Evolutionary conservation across 2,797 vertebrate species (phyloP), one percentile per base, ranked within the genome.

Genomic region (Malurus splendens): DNA sequence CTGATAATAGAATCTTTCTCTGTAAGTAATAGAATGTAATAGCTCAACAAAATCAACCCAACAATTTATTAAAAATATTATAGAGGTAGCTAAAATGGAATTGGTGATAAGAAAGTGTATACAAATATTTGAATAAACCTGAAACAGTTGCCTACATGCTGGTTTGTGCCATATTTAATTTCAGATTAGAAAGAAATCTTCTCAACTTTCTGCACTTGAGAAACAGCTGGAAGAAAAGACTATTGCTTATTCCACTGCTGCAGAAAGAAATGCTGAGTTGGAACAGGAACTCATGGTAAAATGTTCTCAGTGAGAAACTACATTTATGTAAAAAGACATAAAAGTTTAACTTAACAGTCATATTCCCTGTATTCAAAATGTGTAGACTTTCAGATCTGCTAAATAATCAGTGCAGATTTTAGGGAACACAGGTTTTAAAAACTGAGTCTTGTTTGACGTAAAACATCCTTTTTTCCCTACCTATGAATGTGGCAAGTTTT

Each of bases 161-260:
- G 47, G 25, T 90, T 52, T 85, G 18, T 78, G 19, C 47, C n/a
- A 6, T 83, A 61, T 90, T 82, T 93, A 8, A 95, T 96, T 97
- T 89, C 94, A 99, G 97, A 66, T 98, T 86, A 97, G 96, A 94
- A 98, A 98, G 95, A 99, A 98, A 95, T 96, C 96, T 77, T 97
- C 97, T 54, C 98, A 98, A 48, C 95, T 97, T 74, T 95, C 97
- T 56, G 96, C 96, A 3, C 93, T 99, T 92, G 97, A 99, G 80
- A 98, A 98, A 93, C 98, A 98, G 71, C 47, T 99, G 50, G 97
- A 98, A 97, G 98, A 98, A 96, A 99, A 98, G 93, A 97, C 96
- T 28, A 89, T 95, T 55, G 97, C 98, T 55, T 98, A 98, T 94
- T 97, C 97, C 14, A 90, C 95, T 90, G 95, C 96, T 84, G 97